These are phyloP conservation scores for Athalia circularis DNA, from an alignment of 2,888 invertebrate genomes.

Conservation along the genomic window DNA sequence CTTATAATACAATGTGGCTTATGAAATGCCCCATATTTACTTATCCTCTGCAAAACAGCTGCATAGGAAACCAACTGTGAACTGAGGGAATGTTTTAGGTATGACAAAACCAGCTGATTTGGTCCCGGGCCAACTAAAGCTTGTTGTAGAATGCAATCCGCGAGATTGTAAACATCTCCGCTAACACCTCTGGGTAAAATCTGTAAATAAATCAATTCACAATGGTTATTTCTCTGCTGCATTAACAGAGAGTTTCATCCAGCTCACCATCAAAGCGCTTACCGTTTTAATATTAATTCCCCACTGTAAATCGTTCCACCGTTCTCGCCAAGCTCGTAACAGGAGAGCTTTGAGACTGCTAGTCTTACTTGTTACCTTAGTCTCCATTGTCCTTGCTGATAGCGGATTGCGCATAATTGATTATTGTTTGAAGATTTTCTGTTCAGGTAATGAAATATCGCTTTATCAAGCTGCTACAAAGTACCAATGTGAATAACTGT, in stretches of 20 bases:
- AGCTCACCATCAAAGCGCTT: slow-evolving; percentile 56
- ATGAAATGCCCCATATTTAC: slow-evolving; percentile 90
- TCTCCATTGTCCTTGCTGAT: slow-evolving; percentile 79
- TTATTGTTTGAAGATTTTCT: neutral
- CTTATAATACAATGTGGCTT: slow-evolving; percentile 93
- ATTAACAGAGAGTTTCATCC: too few species aligned
- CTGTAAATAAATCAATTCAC: slow-evolving; percentile 63
- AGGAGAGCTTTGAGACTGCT: slow-evolving; percentile 87
- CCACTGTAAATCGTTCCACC: slow-evolving; percentile 97
- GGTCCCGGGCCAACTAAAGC: slow-evolving; percentile 95
- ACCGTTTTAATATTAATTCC: slow-evolving; percentile 96
- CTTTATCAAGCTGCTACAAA: neutral
- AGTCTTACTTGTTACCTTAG: slow-evolving; percentile 89
- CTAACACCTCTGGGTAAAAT: slow-evolving; percentile 91
- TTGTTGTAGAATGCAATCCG: slow-evolving; percentile 95
- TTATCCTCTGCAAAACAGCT: slow-evolving; percentile 90
- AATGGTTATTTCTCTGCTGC: neutral
- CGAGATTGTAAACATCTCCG: slow-evolving; percentile 94
- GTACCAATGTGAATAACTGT: too few species aligned
- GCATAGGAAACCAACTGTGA: slow-evolving; percentile 93
- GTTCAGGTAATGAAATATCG: neutral
- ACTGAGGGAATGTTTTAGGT: slow-evolving; percentile 93
- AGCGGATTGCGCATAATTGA: slow-evolving; percentile 56
- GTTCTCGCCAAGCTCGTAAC: slow-evolving; percentile 93
- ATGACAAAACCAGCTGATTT: slow-evolving; percentile 92